Evolutionary conservation across 2,888 invertebrate species (phyloP), one percentile per base, ranked within the genome.

Genomic region (Stenodera caucasica): DNA sequence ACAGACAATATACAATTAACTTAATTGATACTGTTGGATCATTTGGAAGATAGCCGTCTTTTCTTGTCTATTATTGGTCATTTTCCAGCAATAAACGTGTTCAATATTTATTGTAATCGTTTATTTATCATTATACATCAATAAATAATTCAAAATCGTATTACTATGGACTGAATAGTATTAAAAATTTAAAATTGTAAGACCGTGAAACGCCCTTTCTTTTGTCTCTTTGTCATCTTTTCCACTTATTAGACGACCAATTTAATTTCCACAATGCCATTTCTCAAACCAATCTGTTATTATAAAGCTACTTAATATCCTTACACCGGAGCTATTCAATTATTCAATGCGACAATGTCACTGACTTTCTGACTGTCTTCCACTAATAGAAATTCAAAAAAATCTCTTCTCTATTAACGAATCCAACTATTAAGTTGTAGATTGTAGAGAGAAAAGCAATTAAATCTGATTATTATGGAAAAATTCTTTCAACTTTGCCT

Each of bases 21-120:
- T 63, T 54, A 63, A 63, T 63, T 63, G 63, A 57, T 63, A 60
- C 59, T 56, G 37, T 40, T 40, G 15, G 37, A 33, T 33, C 33
- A n/a, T 12, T 33, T 12, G 33, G 33, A 33, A 33, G n/a, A 12
- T n/a, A n/a, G 33, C 12, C 33, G 33, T n/a, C 33, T 33, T 33
- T 33, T 40, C 3, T 35, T 6, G 12, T 0, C n/a, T 14, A 14
- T 35, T n/a, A 35, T 35, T 35, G 35, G 35, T 35, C n/a, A 35
- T 35, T 35, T 14, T 35, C 35, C n/a, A 35, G 14, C 4, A 35
- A 35, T 14, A n/a, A 35, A 35, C 14, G n/a, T 14, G 14, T 35
- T 35, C 35, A 35, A 14, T 35, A 35, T 35, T 35, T 35, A 35
- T 3, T 14, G 5, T 4, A 35, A 14, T 35, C 35, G 14, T 35